These are phyloP conservation scores for Penelope pileata DNA, from an alignment of 2,113 vertebrate genomes.

Conservation along the genomic window DNA sequence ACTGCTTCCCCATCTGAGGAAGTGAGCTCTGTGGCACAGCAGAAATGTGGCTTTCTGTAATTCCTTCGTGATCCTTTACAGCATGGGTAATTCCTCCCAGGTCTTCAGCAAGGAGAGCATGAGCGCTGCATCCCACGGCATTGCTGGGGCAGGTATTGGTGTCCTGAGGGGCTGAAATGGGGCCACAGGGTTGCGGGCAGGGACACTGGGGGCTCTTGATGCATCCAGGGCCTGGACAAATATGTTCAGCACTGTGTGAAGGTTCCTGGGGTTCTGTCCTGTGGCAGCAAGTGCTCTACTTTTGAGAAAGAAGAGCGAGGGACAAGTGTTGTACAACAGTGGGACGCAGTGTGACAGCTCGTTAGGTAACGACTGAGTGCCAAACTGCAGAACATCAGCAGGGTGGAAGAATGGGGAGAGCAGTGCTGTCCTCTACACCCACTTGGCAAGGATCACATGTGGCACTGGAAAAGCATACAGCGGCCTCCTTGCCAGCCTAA, in stretches of 20 bases:
- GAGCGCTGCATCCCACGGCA: background rate
- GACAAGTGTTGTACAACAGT: accelerated
- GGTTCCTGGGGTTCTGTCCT: background rate
- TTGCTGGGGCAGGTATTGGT: accelerated
- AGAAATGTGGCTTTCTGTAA: background rate
- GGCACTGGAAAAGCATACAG: background rate
- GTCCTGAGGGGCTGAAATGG: accelerated
- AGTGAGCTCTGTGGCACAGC: background rate
- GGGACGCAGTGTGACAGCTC: background rate
- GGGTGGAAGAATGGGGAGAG: background rate
- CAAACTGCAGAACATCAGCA: no score
- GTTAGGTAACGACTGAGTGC: background rate
- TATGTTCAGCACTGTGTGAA: accelerated
- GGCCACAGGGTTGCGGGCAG: background rate
- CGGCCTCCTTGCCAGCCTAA: background rate
- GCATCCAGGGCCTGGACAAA: background rate
- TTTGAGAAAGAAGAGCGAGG: background rate
- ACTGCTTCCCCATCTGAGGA: background rate
- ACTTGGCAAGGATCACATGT: background rate
- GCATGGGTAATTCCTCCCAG: background rate
- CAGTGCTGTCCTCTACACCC: accelerated
- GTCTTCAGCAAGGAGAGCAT: background rate
- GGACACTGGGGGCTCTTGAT: accelerated
- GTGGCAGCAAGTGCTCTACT: accelerated
- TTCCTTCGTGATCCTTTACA: background rate